Percentiles rank a stretch among this genome's conserved stretches.
Conservation (phyloP, 2,888 invertebrate genomes). For the Eupithecia dodoneata region DNA sequence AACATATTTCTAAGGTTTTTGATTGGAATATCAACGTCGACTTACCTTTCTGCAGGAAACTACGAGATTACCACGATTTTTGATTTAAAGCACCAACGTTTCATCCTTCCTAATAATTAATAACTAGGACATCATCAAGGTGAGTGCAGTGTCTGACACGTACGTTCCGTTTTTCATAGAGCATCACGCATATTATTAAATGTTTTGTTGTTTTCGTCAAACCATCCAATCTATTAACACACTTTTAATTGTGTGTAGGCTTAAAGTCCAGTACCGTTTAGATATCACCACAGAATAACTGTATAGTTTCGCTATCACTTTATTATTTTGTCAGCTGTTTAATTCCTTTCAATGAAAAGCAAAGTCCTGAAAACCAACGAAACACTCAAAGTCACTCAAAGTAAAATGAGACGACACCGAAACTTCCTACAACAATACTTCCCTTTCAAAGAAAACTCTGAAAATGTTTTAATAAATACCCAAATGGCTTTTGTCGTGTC, state of each 20-base stretch:
- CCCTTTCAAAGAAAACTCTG: conserved; percentile 54
- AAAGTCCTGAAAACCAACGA: conserved; percentile 4
- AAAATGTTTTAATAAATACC: conserved; percentile 73
- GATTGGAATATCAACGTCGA: not conserved
- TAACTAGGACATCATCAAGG: not conserved
- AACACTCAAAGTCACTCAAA: conserved; percentile 21
- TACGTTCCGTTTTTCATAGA: not conserved
- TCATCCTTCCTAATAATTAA: not conserved
- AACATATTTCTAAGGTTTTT: conserved; percentile 9
- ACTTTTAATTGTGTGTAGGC: not conserved
- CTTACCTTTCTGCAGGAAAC: not conserved
- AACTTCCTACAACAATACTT: conserved; percentile 32
- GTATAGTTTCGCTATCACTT: not conserved
- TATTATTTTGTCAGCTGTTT: not conserved
- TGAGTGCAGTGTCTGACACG: too few species aligned
- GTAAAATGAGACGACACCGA: conserved; percentile 30
- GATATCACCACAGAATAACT: too few species aligned
- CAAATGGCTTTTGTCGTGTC: conserved; percentile 66
- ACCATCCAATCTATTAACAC: not conserved
- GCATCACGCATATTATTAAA: not conserved
- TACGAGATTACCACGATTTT: not conserved
- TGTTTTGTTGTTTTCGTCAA: not conserved
- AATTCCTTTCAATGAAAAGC: not conserved
- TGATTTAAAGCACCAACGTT: not conserved
- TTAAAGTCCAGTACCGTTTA: not conserved